Percentiles rank a stretch among this genome's conserved stretches.
phyloP scores from a whole-genome alignment of 2,113 vertebrate genomes.

The Phylloscopus trochiloides region DNA sequence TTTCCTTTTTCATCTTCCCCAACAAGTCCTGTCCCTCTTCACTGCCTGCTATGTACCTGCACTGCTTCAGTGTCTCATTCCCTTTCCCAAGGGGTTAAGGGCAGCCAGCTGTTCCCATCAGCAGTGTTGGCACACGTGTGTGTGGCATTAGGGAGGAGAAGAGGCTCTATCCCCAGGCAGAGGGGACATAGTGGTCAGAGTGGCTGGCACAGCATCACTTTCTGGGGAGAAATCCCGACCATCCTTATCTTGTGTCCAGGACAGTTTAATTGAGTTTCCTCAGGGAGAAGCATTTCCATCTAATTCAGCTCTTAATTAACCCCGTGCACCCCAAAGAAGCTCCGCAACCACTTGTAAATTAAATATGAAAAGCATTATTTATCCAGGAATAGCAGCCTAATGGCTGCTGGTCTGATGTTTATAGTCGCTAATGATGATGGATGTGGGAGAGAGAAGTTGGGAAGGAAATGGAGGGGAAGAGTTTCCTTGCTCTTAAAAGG shows the following conservation, averaged over 20 bases:
- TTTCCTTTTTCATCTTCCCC: no score
- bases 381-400: conserved; percentile 69
- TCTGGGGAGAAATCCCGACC: background rate
- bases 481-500: background rate
- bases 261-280: conserved; percentile 67
- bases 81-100: background rate
- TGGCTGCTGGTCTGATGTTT: conserved; percentile 63
- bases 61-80: background rate
- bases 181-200: fast-evolving
- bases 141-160: background rate
- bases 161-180: background rate
- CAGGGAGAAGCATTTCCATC: conserved; percentile 67
- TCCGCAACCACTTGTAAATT: conserved; percentile 72
- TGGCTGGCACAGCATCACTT: fast-evolving
- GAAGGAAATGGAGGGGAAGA: background rate
- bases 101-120: background rate
- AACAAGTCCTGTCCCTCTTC: background rate
- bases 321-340: conserved; percentile 69
- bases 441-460: conserved; percentile 39
- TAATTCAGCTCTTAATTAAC: conserved; percentile 78
- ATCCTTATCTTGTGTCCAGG: background rate
- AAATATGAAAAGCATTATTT: conserved; percentile 81
- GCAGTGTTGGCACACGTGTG: fast-evolving
- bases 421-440: conserved; percentile 75
- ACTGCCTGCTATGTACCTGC: background rate